Evolutionary conservation across 2,797 vertebrate species (phyloP).

Genomic region (Micrastur ruficollis): DNA sequence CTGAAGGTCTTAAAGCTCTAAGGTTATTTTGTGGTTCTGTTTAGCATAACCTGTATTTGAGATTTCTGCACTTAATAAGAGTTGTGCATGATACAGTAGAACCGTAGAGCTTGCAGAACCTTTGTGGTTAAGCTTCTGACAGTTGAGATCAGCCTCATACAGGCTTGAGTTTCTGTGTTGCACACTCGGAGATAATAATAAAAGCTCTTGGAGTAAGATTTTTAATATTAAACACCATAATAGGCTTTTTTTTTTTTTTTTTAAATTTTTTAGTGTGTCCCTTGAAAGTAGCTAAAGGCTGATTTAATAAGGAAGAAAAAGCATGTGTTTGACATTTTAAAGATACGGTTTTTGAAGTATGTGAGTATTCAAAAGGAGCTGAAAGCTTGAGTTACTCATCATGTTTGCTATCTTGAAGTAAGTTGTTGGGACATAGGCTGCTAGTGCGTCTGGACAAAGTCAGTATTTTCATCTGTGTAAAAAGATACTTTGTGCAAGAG

Average conservation of each 20-base stretch:
- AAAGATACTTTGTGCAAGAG: not conserved
- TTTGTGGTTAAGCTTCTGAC: not conserved
- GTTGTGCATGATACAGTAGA: not conserved
- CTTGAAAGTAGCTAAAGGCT: not conserved
- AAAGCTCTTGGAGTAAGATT: not conserved
- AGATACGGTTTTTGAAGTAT: not conserved
- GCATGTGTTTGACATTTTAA: not conserved
- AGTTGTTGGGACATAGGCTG: not conserved
- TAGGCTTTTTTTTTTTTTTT: not conserved
- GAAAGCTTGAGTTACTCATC: not conserved
- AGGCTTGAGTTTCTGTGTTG: not conserved
- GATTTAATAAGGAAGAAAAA: not conserved
- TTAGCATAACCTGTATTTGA: not conserved
- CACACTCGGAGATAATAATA: not conserved
- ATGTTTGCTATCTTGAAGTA: not conserved
- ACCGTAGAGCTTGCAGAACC: not conserved
- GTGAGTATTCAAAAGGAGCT: not conserved
- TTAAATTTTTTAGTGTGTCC: not conserved
- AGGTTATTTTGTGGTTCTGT: not conserved
- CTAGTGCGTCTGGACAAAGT: not conserved
- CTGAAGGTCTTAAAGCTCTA: not conserved
- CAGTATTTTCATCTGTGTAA: not conserved
- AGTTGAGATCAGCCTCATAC: not conserved
- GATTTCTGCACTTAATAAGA: not conserved
- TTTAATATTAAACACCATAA: not conserved